Evolutionary conservation across 2,888 invertebrate genomes (phyloP), one percentile per base, ranked within the genome.

Genomic region (Apomyelois bistriatella): DNA sequence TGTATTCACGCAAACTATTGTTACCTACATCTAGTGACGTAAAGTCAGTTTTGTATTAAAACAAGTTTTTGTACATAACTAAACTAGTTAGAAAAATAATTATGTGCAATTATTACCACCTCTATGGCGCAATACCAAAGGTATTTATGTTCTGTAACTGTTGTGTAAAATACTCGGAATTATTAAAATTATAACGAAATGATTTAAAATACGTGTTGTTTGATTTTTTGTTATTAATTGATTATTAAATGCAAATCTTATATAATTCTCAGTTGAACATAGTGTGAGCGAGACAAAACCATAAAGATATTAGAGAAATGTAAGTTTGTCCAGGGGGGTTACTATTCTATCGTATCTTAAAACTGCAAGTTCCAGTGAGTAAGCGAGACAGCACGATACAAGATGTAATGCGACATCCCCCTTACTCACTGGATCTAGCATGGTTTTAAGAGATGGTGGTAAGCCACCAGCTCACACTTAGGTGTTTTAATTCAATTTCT

Each of bases 91-190:
- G 82, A 78, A 80, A 80, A 82, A 76, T 68, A 83, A 82, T 81
- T 75, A 83, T 79, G 87, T 89, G 87, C 88, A 86, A 89, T 87
- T 85, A 87, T 71, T 75, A 82, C 76, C 80, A 82, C 74, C 74
- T 74, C 70, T 76, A 75, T 72, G 75, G 76, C 80, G 79, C 82
- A 79, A 84, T 89, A 86, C 86, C 86, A 88, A 87, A 88, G 85
- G 86, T 88, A 85, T 85, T 80, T 83, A 81, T 80, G 83, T 87
- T 85, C 81, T 78, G 78, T 86, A 83, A 80, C 81, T 85, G 85
- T 89, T 88, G 79, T 88, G 82, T 88, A 84, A 83, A 82, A 83
- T 85, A 83, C 78, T 86, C 81, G 68, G 68, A 82, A 81, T 81
- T 85, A 88, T 78, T 86, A 82, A 82, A 74, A 76, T 72, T 74